Evolutionary conservation across 2,113 vertebrate genomes (phyloP).

Genomic region (Emydura subglobosa): DNA sequence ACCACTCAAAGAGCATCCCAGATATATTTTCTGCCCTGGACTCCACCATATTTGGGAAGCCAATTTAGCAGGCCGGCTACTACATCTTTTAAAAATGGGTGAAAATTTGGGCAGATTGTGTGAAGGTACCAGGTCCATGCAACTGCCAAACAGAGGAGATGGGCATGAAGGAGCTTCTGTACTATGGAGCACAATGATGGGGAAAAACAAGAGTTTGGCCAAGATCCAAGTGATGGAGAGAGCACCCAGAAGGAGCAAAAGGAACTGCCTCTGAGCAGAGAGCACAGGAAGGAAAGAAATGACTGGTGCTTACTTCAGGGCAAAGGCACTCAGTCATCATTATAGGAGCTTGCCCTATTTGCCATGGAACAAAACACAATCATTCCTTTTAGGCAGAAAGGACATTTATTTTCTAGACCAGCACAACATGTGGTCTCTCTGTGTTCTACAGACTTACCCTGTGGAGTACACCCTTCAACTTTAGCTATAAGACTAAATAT

Average conservation of each 20-base stretch:
- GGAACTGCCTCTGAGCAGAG: not conserved
- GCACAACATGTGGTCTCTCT: not conserved
- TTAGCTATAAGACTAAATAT: not conserved
- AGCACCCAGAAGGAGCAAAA: not conserved
- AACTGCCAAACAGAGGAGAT: not conserved
- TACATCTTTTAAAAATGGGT: not conserved
- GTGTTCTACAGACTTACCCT: not conserved
- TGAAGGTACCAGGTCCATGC: not conserved
- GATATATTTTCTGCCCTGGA: not conserved
- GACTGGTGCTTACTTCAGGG: not conserved
- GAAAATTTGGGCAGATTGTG: not conserved
- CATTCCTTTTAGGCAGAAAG: not conserved
- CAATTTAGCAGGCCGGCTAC: not conserved
- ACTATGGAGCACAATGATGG: not conserved
- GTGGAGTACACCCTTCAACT: not conserved
- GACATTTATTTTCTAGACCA: not conserved
- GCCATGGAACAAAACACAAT: not conserved
- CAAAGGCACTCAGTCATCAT: not conserved
- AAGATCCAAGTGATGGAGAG: not conserved
- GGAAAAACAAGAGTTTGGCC: not conserved
- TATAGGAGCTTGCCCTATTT: not conserved
- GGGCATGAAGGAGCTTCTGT: not conserved
- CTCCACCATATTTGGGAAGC: not conserved
- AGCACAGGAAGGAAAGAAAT: not conserved
- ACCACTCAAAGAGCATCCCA: not conserved